A percentile compares a stretch with the other conserved stretches of the same genome.
phyloP scores from a whole-genome alignment of 2,888 invertebrate species.

The Linnaemya tessellans region DNA sequence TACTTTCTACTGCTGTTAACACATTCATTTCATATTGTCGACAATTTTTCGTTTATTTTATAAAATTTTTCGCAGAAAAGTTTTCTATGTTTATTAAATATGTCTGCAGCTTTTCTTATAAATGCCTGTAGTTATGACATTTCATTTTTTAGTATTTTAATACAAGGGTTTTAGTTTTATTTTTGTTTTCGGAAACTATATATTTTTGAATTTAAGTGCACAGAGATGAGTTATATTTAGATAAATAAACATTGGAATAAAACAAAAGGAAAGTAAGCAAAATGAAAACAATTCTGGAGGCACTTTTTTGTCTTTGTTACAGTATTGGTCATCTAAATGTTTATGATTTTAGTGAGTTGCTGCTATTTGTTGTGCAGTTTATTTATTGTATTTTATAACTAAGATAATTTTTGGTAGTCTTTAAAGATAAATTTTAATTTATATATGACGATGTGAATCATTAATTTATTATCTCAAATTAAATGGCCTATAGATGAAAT shows the following conservation, averaged over 20 bases:
- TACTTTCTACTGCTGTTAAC: background rate
- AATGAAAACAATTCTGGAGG: conserved; percentile 34
- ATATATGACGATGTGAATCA: no score
- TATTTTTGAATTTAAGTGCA: background rate
- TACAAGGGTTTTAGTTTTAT: background rate
- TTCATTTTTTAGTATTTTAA: conserved; percentile 10
- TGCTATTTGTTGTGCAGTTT: background rate
- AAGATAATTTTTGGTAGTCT: background rate
- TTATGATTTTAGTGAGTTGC: conserved; percentile 23
- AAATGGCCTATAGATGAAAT: no score
- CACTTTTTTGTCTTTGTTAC: conserved; percentile 11
- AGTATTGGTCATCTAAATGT: background rate
- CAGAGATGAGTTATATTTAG: background rate
- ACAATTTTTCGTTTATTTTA: background rate
- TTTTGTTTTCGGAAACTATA: background rate
- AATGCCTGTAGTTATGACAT: conserved; percentile 23
- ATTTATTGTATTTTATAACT: background rate
- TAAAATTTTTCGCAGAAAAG: conserved; percentile 27
- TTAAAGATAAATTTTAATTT: no score
- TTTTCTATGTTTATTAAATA: conserved; percentile 11
- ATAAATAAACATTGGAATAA: background rate
- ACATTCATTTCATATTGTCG: conserved; percentile 1
- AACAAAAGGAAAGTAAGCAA: background rate
- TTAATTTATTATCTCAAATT: no score
- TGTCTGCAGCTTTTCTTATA: background rate